These are phyloP conservation scores for Phoenicopterus ruber DNA, from an alignment of 2,113 vertebrate genomes.

Conservation along the genomic window DNA sequence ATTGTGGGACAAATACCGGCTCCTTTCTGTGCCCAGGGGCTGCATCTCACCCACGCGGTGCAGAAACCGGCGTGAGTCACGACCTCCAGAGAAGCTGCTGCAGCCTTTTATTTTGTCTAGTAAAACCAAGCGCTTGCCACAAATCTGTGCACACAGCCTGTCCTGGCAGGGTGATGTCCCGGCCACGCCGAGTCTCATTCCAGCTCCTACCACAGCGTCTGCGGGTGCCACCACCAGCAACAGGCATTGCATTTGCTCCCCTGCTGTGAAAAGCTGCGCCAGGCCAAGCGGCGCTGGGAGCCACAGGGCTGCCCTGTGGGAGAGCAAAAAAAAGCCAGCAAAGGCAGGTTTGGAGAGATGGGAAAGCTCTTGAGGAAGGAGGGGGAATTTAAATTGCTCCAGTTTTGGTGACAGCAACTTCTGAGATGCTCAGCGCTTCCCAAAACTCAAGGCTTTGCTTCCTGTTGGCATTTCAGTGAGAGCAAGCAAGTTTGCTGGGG, in stretches of 20 bases:
- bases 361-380: not conserved
- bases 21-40: not conserved
- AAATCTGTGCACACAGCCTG: not conserved
- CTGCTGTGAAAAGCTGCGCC: not conserved
- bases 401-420: not conserved
- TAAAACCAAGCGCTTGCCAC: not conserved
- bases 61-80: fast-evolving
- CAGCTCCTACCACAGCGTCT: not conserved
- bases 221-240: not conserved
- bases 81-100: not conserved
- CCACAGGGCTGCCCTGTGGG: not conserved
- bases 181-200: not conserved
- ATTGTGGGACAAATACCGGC: not conserved
- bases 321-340: not conserved
- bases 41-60: fast-evolving
- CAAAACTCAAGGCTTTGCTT: not conserved
- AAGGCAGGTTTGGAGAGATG: not conserved
- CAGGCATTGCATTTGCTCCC: not conserved
- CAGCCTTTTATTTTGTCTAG: not conserved
- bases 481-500: not conserved
- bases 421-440: not conserved
- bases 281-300: not conserved
- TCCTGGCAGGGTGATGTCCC: not conserved
- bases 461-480: not conserved
- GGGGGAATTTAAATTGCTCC: not conserved